Conservation (phyloP, 2,888 invertebrate species). For the Cephonodes hylas region DNA sequence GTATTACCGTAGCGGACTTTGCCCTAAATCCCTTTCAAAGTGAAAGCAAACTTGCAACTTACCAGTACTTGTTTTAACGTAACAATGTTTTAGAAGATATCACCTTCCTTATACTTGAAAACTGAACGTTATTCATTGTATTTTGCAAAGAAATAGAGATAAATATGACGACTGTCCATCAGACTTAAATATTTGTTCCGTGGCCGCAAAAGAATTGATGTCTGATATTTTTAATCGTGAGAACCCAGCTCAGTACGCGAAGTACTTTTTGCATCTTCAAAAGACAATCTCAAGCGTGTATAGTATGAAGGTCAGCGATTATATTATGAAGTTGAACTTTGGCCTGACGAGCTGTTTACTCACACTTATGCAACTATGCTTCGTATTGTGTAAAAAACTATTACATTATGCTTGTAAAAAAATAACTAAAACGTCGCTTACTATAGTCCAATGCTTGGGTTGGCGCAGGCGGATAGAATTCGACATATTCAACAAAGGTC, state of each 20-base stretch:
- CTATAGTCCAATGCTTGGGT: too few species aligned
- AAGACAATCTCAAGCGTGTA: not conserved
- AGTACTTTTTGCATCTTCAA: not conserved
- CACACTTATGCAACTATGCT: not conserved
- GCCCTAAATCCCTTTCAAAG: not conserved
- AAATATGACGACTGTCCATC: too few species aligned
- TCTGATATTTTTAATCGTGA: too few species aligned
- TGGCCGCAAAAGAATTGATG: too few species aligned
- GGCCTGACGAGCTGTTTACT: not conserved
- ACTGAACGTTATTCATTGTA: too few species aligned
- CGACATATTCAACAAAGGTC: too few species aligned
- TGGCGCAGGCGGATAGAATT: not conserved
- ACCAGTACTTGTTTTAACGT: not conserved
- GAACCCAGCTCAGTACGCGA: too few species aligned
- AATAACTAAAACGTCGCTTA: too few species aligned
- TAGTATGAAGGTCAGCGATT: not conserved
- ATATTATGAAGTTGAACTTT: not conserved
- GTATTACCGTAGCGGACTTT: not conserved
- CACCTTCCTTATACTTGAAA: too few species aligned
- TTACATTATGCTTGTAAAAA: too few species aligned
- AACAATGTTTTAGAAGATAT: not conserved
- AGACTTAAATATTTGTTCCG: too few species aligned
- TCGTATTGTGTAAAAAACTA: not conserved
- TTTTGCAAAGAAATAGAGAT: too few species aligned
- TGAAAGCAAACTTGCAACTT: not conserved